Conservation (phyloP, 92 coral and sea anemone genomes). For the Bergia sp. region DNA sequence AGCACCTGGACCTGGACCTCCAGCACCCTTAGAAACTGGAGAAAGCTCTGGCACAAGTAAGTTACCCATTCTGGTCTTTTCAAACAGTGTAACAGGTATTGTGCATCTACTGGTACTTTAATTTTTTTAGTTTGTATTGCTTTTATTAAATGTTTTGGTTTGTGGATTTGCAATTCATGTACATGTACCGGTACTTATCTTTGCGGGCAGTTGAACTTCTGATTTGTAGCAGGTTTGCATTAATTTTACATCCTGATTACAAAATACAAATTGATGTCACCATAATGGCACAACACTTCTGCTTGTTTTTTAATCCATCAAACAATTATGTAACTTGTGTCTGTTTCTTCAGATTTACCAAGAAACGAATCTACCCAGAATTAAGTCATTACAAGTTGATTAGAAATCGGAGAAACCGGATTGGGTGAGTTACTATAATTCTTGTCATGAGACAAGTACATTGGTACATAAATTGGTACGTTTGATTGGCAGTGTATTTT, state of each 20-base stretch:
- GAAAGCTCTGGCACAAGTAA: constrained; percentile 94
- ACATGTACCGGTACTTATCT: too few relatives aligned
- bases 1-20: constrained; percentile 99
- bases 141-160: too few relatives aligned
- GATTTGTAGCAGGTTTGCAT: too few relatives aligned
- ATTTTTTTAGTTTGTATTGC: neutral
- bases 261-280: too few relatives aligned
- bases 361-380: constrained; percentile 85
- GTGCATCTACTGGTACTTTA: neutral
- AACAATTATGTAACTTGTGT: too few relatives aligned
- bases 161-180: too few relatives aligned
- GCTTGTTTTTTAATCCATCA: too few relatives aligned
- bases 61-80: neutral
- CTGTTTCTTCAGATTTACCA: constrained; percentile 69
- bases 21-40: constrained; percentile 91
- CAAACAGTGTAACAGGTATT: neutral
- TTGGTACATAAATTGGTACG: too few relatives aligned
- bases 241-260: too few relatives aligned
- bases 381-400: constrained; percentile 88
- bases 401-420: constrained; percentile 76
- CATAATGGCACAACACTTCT: too few relatives aligned
- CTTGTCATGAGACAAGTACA: neutral
- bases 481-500: neutral
- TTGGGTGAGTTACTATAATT: constrained; percentile 58
- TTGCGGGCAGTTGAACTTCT: too few relatives aligned